Evolutionary conservation across 2,888 invertebrate species (phyloP).

Genomic region (Cosmia pyralina): DNA sequence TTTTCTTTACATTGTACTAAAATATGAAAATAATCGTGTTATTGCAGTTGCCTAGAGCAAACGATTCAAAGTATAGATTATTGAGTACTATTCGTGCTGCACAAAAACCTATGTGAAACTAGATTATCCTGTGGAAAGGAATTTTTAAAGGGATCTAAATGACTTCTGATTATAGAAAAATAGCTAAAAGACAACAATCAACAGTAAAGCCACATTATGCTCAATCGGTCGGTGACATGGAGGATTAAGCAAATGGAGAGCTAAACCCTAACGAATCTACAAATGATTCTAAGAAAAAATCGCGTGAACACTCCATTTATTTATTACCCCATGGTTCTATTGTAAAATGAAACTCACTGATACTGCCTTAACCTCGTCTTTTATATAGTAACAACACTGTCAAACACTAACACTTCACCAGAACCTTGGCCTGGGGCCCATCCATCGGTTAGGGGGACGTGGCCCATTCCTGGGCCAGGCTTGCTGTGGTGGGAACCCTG

Average conservation of each 20-base stretch:
- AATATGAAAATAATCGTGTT: conserved; percentile 5
- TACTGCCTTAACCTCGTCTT: conserved; percentile 38
- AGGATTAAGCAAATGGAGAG: conserved; percentile 26
- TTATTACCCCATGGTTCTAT: conserved; percentile 16
- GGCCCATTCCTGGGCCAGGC: conserved; percentile 83
- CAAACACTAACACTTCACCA: conserved; percentile 78
- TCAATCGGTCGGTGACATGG: conserved; percentile 22
- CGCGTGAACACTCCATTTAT: conserved; percentile 13
- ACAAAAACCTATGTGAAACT: conserved; percentile 1
- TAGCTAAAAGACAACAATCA: conserved; percentile 1
- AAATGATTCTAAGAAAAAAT: conserved; percentile 6
- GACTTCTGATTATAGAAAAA: conserved; percentile 15
- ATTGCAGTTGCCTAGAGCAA: conserved; percentile 3
- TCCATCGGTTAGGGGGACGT: conserved; percentile 81
- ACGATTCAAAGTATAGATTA: neutral
- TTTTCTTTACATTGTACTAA: conserved; percentile 44
- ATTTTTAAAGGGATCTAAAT: conserved; percentile 41
- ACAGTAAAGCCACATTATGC: neutral
- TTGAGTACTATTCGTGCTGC: conserved; percentile 5
- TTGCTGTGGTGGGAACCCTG: conserved; percentile 68
- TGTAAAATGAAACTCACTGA: conserved; percentile 63
- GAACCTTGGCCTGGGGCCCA: conserved; percentile 84
- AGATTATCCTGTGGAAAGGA: neutral
- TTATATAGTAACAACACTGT: conserved; percentile 62
- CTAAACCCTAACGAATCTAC: conserved; percentile 1